phyloP scores from a whole-genome alignment of 2,888 invertebrate species.

The Watsonalla cultraria region DNA sequence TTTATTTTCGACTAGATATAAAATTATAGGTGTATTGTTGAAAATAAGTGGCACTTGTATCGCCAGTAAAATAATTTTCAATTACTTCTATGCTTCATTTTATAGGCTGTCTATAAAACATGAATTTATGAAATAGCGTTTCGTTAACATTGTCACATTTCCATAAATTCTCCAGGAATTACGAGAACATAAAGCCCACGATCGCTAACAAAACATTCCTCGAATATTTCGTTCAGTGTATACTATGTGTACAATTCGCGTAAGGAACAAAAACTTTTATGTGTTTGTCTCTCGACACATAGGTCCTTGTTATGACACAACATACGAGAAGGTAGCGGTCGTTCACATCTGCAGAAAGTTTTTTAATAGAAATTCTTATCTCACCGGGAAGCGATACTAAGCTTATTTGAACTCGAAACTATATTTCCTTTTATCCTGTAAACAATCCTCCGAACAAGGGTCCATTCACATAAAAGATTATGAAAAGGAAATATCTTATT shows the following conservation, averaged over 20 bases:
- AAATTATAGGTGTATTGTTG: too few relatives aligned
- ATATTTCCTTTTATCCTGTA: slow-evolving; percentile 41
- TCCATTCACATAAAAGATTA: slow-evolving; percentile 47
- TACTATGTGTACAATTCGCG: not conserved
- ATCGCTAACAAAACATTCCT: not conserved
- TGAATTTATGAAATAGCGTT: not conserved
- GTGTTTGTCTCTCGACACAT: not conserved
- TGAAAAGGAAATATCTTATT: slow-evolving; percentile 44
- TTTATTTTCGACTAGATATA: too few relatives aligned
- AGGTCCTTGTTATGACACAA: not conserved
- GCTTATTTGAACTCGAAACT: slow-evolving; percentile 45
- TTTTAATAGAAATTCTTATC: slow-evolving; percentile 61
- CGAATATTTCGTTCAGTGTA: not conserved
- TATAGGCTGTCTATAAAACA: not conserved
- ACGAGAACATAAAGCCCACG: not conserved
- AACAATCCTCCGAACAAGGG: slow-evolving; percentile 46
- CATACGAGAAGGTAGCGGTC: slow-evolving; percentile 10
- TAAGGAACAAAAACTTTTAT: slow-evolving; percentile 1
- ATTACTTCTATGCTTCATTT: not conserved
- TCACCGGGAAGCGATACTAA: slow-evolving; percentile 37
- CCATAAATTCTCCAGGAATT: not conserved
- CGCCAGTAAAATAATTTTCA: not conserved
- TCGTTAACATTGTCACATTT: not conserved
- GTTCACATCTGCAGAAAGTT: slow-evolving; percentile 40
- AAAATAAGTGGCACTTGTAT: too few relatives aligned